Percentiles rank a stretch among this genome's conserved stretches.
Evolutionary conservation across 2,797 vertebrate species (phyloP).

Genomic region (Rhincodon typus): DNA sequence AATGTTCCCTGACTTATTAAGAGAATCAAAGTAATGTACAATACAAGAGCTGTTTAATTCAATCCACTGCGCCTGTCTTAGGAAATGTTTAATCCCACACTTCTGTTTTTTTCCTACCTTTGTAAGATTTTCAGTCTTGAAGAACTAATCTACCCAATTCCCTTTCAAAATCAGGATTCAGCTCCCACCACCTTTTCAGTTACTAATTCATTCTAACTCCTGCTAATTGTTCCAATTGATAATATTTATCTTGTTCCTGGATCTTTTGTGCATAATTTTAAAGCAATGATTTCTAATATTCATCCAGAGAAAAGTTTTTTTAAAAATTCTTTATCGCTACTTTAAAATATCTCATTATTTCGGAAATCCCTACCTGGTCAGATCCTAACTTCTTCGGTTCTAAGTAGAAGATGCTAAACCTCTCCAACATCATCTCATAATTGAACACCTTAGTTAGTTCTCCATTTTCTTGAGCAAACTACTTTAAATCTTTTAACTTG

Average conservation of each 20-base stretch:
- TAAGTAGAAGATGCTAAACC: too few species aligned
- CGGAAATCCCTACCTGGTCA: too few species aligned
- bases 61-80: not conserved
- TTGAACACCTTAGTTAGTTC: not conserved
- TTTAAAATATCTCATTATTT: too few species aligned
- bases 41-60: not conserved
- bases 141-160: not conserved
- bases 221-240: not conserved
- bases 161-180: not conserved
- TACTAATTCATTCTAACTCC: not conserved
- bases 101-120: not conserved
- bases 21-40: not conserved
- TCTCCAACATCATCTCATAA: too few species aligned
- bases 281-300: not conserved
- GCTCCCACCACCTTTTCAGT: not conserved
- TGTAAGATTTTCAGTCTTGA: not conserved
- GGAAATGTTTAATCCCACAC: not conserved
- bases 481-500: not conserved
- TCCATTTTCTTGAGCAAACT: not conserved
- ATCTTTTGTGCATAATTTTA: not conserved
- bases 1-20: not conserved
- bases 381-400: too few species aligned
- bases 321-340: too few species aligned
- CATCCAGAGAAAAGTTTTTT: too few species aligned
- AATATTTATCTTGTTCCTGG: not conserved